These are phyloP conservation scores for Dicerorhinus sumatrensis DNA, from an alignment of 2,113 vertebrate species.

Conservation along the genomic window DNA sequence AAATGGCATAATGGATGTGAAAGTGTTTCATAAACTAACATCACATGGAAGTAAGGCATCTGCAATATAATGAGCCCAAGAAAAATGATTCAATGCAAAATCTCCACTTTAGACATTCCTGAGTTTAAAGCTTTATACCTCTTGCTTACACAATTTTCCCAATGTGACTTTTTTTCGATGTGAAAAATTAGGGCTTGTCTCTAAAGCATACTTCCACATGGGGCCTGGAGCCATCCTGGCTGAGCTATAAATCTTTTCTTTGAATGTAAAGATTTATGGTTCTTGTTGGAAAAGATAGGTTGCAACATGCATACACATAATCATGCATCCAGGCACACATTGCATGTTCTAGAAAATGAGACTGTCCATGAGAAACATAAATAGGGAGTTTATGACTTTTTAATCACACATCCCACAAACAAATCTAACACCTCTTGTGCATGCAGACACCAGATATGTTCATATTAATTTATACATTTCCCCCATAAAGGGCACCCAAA, in stretches of 20 bases:
- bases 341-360: neutral
- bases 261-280: conserved; percentile 81
- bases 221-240: conserved; percentile 69
- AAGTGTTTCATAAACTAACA: neutral
- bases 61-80: neutral
- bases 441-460: neutral
- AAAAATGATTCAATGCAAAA: conserved; percentile 11
- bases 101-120: neutral
- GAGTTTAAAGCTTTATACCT: conserved; percentile 29
- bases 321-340: conserved; percentile 9
- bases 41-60: neutral
- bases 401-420: neutral
- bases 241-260: conserved; percentile 84
- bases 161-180: neutral
- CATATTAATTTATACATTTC: neutral
- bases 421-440: neutral
- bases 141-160: conserved; percentile 27
- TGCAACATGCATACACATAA: conserved; percentile 43
- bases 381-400: conserved; percentile 34
- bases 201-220: conserved; percentile 59
- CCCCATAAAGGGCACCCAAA: neutral
- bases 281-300: conserved; percentile 64
- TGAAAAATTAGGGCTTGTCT: conserved; percentile 70
- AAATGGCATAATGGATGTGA: neutral
- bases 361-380: neutral